A percentile compares a stretch with the other conserved stretches of the same genome.
These are phyloP conservation scores for Catagonus wagneri DNA, from an alignment of 2,113 vertebrate species.

Conservation along the genomic window DNA sequence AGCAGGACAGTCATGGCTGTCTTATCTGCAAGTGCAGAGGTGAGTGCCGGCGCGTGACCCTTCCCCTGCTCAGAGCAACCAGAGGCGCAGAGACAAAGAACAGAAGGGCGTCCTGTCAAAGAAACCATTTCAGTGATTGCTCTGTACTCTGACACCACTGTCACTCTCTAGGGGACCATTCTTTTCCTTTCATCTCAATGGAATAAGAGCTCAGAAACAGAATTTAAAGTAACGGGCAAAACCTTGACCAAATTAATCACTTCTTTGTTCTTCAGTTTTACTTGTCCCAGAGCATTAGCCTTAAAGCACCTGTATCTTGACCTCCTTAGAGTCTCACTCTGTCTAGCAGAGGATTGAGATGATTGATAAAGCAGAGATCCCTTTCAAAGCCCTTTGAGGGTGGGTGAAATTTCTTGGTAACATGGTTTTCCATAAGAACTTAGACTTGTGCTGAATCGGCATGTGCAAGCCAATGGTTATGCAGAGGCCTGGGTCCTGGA, in stretches of 20 bases:
- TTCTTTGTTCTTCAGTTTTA: not conserved
- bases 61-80: not conserved
- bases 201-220: not conserved
- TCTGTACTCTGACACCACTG: not conserved
- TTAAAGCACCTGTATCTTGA: not conserved
- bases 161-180: slow-evolving; percentile 6
- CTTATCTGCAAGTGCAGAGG: slow-evolving; percentile 93
- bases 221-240: not conserved
- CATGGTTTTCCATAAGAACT: not conserved
- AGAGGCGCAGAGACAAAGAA: not conserved
- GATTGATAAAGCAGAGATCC: not conserved
- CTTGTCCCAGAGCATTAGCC: not conserved
- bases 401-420: not conserved
- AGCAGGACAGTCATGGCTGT: slow-evolving; percentile 91
- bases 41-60: slow-evolving; percentile 73
- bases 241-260: not conserved
- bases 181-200: not conserved
- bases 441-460: not conserved
- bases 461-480: not conserved
- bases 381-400: not conserved
- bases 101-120: not conserved
- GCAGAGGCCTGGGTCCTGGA: accelerated
- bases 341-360: too few relatives aligned
- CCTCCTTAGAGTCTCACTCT: not conserved
- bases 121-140: not conserved